Evolutionary conservation across 2,888 invertebrate genomes (phyloP), one percentile per base, ranked within the genome.

Genomic region (Dasysyrphus albostriatus): DNA sequence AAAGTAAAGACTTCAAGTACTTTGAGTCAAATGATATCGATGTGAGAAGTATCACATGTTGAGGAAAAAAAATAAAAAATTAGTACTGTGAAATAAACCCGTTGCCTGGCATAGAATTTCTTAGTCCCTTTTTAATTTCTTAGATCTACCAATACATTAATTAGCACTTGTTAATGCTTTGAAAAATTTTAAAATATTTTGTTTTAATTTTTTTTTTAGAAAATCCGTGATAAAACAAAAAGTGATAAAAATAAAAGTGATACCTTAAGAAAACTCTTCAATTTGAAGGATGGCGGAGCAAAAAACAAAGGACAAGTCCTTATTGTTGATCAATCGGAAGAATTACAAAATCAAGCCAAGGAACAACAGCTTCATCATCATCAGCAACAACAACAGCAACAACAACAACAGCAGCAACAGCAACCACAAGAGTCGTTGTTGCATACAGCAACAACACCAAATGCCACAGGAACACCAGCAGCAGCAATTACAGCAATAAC

Each of bases 241-340:
- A 91, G 93, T 93, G 96, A 96, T 91, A 96, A 96, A 90, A 96
- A 96, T 92, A 96, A 96, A 91, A 95, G 94, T 89, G 95, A 94
- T 89, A 95, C 95, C 0, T 91, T 96, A 73, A 93, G 95, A 54
- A 95, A 95, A 90, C 92, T 96, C 70, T 95, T 96, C 90, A 95
- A 95, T 54, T 95, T 95, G 88, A 95, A 96, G 85, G 96, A 95
- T 72, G 95, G 95, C 16, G 95, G 95, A 3, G 95, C 95, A 3
- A 96, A 95, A 89, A 95, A 94, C 75, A 96, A 96, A 91, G 95
- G 95, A 3, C 96, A 96, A 88, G 96, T 96, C 70, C 95, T 96
- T 72, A 95, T 96, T 74, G 95, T 96, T 82, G 96, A 96, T 89
- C 93, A 94, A 88, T 93, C 94, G 54, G 94, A 94, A 88, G 94